Evolutionary conservation across 1,140 invertebrate species (phyloP), one percentile per base, ranked within the genome.

Genomic region (Latrodectus geometricus): DNA sequence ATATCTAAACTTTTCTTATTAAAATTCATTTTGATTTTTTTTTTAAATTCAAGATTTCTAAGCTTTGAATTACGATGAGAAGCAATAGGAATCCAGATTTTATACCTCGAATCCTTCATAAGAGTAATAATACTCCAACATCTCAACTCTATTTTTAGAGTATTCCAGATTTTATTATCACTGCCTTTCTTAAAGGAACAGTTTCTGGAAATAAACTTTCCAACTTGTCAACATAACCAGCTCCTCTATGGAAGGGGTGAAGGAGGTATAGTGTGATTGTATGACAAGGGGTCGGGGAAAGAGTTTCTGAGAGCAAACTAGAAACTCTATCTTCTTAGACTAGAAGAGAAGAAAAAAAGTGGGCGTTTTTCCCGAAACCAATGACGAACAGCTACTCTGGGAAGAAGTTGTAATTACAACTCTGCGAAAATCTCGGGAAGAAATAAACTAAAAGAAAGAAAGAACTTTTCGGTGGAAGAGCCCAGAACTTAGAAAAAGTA

Each of bases 381-480:
- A 48, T 75, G 73, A 75, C 73, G 73, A 75, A 75, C 73, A 48
- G 73, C 73, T 48, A 9, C 9, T 23, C 8, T 5, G 35, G 54
- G 70, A 12, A 23, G 73, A 75, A 75, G 73, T 54, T 54, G 73
- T 75, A 56, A 56, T 75, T 54, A 75, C 52, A 54, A 75, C 73
- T 56, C 17, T 48, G 8, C 17, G 52, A 75, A 75, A 56, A 48
- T n/a, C 73, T 20, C 73, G 20, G 12, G 15, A 52, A 9, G 21
- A 49, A 49, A 12, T 23, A 12, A 11, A 11, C 11, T 61, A 17
- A 61, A 61, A 61, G 54, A 61, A 61, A 61, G 17, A 17, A 61
- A 61, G 54, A 11, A 14, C 11, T 17, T 14, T 61, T 61, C 54
- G 11, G 3, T 61, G 54, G 54, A 61, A 61, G 35, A 61, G 54